Evolutionary conservation across 2,113 vertebrate genomes (phyloP).

Genomic region (Fulica atra): DNA sequence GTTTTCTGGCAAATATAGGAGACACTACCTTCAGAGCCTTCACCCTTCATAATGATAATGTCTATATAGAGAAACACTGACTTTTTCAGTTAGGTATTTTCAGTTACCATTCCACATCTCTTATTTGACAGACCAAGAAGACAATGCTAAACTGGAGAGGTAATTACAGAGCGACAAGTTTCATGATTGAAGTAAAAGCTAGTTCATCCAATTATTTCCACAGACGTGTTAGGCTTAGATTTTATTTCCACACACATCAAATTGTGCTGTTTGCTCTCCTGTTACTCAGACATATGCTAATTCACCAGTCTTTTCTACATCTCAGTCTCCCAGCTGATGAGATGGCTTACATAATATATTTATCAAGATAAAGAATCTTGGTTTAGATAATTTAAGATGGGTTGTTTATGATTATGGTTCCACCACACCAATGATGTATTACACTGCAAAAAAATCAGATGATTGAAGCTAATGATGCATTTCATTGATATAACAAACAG

Average conservation of each 20-base stretch:
- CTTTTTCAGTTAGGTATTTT: background rate
- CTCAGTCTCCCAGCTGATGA: background rate
- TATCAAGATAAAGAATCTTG: constrained; percentile 9
- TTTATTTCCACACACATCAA: background rate
- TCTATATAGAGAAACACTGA: background rate
- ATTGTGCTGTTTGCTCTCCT: background rate
- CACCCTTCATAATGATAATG: background rate
- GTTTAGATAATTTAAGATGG: constrained; percentile 36
- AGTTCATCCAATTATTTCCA: constrained; percentile 13
- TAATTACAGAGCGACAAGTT: background rate
- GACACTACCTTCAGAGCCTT: background rate
- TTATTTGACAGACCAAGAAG: background rate
- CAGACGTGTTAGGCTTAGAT: background rate
- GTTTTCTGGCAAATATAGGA: background rate
- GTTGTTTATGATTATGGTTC: background rate
- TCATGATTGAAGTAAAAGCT: background rate
- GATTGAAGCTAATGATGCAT: constrained; percentile 25
- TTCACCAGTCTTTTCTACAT: background rate
- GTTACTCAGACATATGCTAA: background rate
- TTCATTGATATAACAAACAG: background rate
- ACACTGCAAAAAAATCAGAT: background rate
- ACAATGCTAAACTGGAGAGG: background rate
- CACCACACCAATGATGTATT: background rate
- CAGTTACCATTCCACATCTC: background rate
- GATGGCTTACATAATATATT: background rate